Evolutionary conservation across 2,113 vertebrate species (phyloP), one percentile per base, ranked within the genome.

Genomic region (Equus quagga): DNA sequence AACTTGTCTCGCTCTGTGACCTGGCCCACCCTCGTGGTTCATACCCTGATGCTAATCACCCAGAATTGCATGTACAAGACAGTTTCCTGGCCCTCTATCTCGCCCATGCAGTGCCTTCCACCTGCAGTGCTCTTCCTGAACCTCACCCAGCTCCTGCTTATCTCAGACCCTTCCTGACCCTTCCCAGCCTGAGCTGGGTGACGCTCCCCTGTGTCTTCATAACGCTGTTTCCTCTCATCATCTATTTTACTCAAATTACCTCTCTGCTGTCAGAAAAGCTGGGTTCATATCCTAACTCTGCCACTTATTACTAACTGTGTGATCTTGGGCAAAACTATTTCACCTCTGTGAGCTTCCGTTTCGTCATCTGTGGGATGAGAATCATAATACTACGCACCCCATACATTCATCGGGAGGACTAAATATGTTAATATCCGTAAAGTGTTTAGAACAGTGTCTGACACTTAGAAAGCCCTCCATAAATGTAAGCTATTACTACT

Each of bases 381-480:
- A 12, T 18, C 13, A 4, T 44, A 24, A 26, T 6, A 0, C n/a
- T 5, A 3, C 49, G 26, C 5, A 15, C 14, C 44, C 49, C 65
- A 2, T 23, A 19, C 79, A 31, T 9, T 41, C 24, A 21, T 23
- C 24, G 0, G 0, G 0, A 7, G 13, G 51, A 24, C 14, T 18
- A 2, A 33, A 1, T 1, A 7, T 1, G 33, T 9, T 31, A 17
- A 23, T 18, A n/a, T 3, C 33, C 41, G 3, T 44, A 7, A 24
- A 88, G 46, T 3, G 17, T 85, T 80, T 21, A 49, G 31, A 51
- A 23, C 3, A 19, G 33, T 65, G 21, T 19, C 56, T 44, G 67
- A n/a, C 36, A 18, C 65, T 21, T 23, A 85, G 49, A 67, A 58
- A 3, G 5, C 26, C 24, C 33, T 60, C 81, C 6, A 4, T 82